A percentile compares a stretch with the other conserved stretches of the same genome.
Conservation (phyloP, 2,797 vertebrate species). For the Silurus aristotelis region DNA sequence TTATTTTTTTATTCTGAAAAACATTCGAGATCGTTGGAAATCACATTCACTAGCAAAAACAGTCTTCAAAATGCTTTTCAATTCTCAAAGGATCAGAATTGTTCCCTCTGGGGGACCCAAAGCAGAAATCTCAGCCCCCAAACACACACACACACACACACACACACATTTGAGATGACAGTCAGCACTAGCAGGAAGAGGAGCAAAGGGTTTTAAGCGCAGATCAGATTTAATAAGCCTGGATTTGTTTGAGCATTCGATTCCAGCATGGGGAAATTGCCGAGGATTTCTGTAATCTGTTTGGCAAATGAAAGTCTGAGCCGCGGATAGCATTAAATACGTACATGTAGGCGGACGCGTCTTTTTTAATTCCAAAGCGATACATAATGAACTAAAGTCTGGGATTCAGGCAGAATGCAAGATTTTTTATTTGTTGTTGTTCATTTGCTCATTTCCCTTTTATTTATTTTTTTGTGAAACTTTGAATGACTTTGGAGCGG, state of each 20-base stretch:
- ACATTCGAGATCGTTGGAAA: not conserved
- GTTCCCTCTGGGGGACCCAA: not conserved
- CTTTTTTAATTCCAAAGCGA: conserved; percentile 19
- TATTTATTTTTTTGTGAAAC: conserved; percentile 1
- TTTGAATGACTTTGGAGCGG: conserved; percentile 38
- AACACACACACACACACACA: conserved; percentile 17
- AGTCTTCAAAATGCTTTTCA: conserved; percentile 16
- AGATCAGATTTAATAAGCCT: conserved; percentile 54
- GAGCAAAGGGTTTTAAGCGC: conserved; percentile 44
- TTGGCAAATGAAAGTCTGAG: conserved; percentile 47
- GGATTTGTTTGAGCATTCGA: conserved; percentile 55
- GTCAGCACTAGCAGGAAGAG: conserved; percentile 26
- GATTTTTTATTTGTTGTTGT: not conserved
- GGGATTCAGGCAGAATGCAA: not conserved
- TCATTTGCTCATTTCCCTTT: not conserved
- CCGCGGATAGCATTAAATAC: conserved; percentile 41
- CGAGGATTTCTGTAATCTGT: conserved; percentile 57
- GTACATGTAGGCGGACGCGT: conserved; percentile 23
- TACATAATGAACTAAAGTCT: conserved; percentile 32
- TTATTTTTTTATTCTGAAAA: not conserved
- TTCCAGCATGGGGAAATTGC: conserved; percentile 51
- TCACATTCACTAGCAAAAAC: not conserved
- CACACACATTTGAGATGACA: conserved; percentile 35
- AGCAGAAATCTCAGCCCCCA: not conserved
- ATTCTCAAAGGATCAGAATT: conserved; percentile 22